A percentile compares a stretch with the other conserved stretches of the same genome.
phyloP scores from a whole-genome alignment of 1,140 invertebrate genomes.

The Aplysia californica region DNA sequence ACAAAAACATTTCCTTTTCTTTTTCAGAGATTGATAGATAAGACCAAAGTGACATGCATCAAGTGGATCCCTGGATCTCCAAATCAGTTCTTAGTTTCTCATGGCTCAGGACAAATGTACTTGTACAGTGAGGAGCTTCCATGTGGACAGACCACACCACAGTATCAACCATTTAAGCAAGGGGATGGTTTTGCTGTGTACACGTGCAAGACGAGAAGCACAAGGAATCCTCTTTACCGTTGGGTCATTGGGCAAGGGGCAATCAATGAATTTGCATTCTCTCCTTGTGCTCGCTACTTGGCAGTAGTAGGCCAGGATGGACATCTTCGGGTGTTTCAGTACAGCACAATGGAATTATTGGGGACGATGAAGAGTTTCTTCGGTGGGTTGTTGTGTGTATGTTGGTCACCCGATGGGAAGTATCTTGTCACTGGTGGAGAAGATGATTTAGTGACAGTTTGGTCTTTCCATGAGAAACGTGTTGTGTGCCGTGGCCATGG shows the following conservation, averaged over 20 bases:
- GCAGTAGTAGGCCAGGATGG: constrained; percentile 89
- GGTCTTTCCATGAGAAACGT: constrained; percentile 90
- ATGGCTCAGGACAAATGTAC: constrained; percentile 97
- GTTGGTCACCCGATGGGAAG: constrained; percentile 97
- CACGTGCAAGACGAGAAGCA: constrained; percentile 96
- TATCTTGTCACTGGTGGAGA: constrained; percentile 98
- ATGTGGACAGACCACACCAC: constrained; percentile 83
- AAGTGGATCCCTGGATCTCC: constrained; percentile 95
- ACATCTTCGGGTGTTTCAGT: constrained; percentile 95
- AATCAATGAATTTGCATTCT: constrained; percentile 98
- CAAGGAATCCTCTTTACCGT: constrained; percentile 91
- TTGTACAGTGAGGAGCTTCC: constrained; percentile 96
- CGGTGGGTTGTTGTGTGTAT: constrained; percentile 92
- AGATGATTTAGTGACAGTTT: constrained; percentile 98
- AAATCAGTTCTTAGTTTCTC: constrained; percentile 93
- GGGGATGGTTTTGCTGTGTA: constrained; percentile 94
- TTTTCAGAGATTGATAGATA: constrained; percentile 94
- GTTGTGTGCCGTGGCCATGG: constrained; percentile 96
- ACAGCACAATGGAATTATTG: constrained; percentile 95
- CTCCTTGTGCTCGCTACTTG: constrained; percentile 90
- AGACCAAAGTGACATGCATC: constrained; percentile 98
- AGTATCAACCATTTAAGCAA: constrained; percentile 95
- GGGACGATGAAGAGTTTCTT: constrained; percentile 90
- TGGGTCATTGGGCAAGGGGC: constrained; percentile 78
- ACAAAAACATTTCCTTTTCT: no score